Conservation (phyloP, 2,113 vertebrate genomes). For the Mugil cephalus region DNA sequence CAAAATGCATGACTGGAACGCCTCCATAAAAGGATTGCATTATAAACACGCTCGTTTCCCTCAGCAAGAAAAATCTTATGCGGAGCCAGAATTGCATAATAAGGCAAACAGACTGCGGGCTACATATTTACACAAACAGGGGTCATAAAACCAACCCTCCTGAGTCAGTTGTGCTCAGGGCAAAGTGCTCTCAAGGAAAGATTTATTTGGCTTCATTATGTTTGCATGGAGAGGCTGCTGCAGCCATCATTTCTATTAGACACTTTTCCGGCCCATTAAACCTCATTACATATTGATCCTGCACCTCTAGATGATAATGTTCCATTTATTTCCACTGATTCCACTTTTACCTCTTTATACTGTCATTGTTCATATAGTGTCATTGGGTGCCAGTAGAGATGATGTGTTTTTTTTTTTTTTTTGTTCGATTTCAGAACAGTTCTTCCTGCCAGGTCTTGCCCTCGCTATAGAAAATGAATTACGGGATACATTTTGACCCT, state of each 20-base stretch:
- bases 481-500: too few species aligned
- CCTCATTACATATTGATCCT: constrained; percentile 80
- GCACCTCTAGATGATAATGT: constrained; percentile 65
- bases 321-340: constrained; percentile 67
- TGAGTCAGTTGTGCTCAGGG: constrained; percentile 70
- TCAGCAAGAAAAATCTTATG: constrained; percentile 55
- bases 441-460: not conserved
- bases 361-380: constrained; percentile 58
- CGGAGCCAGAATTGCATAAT: constrained; percentile 61
- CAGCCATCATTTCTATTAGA: constrained; percentile 76
- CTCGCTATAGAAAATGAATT: not conserved
- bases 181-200: constrained; percentile 72
- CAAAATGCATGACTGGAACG: constrained; percentile 35
- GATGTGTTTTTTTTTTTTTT: constrained; percentile 14
- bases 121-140: constrained; percentile 78
- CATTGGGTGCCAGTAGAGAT: constrained; percentile 38
- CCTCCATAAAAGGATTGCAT: constrained; percentile 54
- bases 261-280: constrained; percentile 80
- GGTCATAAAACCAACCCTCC: constrained; percentile 68
- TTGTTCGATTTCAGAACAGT: constrained; percentile 1
- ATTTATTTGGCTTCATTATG: constrained; percentile 76
- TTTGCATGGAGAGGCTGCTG: constrained; percentile 62
- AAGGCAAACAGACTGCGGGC: constrained; percentile 69
- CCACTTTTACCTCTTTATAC: constrained; percentile 55
- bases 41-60: constrained; percentile 59